phyloP scores from a whole-genome alignment of 1,140 invertebrate genomes.

The Eubasilissa regina region DNA sequence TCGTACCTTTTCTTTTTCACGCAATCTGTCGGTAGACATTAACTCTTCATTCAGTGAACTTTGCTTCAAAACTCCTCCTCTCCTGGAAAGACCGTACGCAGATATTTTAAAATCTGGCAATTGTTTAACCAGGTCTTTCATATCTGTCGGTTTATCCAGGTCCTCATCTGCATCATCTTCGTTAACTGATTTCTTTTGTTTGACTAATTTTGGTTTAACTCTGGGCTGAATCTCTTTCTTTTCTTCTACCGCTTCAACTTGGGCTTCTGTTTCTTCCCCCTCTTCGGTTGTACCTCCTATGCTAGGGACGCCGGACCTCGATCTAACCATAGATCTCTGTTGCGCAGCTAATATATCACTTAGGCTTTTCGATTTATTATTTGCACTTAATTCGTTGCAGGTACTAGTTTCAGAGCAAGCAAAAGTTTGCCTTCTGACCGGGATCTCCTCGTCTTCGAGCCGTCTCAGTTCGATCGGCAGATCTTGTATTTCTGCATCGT shows the following conservation, averaged over 20 bases:
- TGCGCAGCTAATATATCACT: conserved; percentile 85
- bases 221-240: conserved; percentile 63
- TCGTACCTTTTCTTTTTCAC: conserved; percentile 87
- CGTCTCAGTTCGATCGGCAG: conserved; percentile 91
- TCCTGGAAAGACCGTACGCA: conserved; percentile 67
- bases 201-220: conserved; percentile 80
- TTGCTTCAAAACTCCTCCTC: conserved; percentile 84
- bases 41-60: conserved; percentile 91
- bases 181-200: conserved; percentile 85
- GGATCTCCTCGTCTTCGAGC: conserved; percentile 81
- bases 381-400: conserved; percentile 70
- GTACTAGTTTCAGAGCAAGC: conserved; percentile 69
- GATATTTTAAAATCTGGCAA: conserved; percentile 76
- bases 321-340: conserved; percentile 79
- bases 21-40: conserved; percentile 85
- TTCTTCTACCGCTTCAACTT: conserved; percentile 62
- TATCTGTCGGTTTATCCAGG: conserved; percentile 77
- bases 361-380: conserved; percentile 84
- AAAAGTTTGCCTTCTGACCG: conserved; percentile 71
- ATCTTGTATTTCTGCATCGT: conserved; percentile 79
- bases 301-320: conserved; percentile 82
- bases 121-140: conserved; percentile 76
- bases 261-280: conserved; percentile 61
- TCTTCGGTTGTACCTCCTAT: conserved; percentile 70
- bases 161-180: conserved; percentile 79